Evolutionary conservation across 2,888 invertebrate species (phyloP), one percentile per base, ranked within the genome.

Genomic region (Operophtera brumata): DNA sequence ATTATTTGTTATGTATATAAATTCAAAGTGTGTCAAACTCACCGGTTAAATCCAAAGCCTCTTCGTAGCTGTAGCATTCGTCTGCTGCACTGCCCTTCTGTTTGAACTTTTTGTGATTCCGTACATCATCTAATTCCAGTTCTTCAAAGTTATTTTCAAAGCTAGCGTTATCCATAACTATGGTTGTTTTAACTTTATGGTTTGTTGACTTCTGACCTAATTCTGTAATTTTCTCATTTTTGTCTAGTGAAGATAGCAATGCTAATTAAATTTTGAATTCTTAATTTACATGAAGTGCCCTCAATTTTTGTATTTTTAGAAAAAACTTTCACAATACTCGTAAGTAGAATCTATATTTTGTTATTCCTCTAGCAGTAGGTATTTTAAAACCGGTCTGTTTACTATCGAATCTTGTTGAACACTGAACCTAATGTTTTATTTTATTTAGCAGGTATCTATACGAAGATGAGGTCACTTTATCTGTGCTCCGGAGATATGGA

Each of bases 11-110:
- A n/a, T n/a, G 20, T 20, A 20, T 20, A 20, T 20, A 20, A 20
- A n/a, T n/a, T n/a, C 20, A 20, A 20, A 20, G 20, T 20, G 2
- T 20, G 20, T 20, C 20, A 20, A 20, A 54, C 66, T 59, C 59
- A 78, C 78, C 78, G 42, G 75, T 66, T 10, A 77, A 48, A 14
- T 75, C 66, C 8, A 80, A 61, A 7, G 80, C 80, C 28, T 78
- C 78, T 57, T 75, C 73, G 49, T 73, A 78, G 14, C 66, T 64
- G 44, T 65, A 70, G 25, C 43, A 42, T 30, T 59, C 64, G 0
- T 58, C 42, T 26, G 48, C 59, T 5, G 2, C 0, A 0, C 12
- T 50, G 13, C 34, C 34, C 13, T 46, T 40, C 0, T 20, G 8
- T 45, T 34, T 43, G 5, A 12, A 26, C 11, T 57, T 46, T 13